These are phyloP conservation scores for Labeo rohita DNA, from an alignment of 2,113 vertebrate species.

Conservation along the genomic window DNA sequence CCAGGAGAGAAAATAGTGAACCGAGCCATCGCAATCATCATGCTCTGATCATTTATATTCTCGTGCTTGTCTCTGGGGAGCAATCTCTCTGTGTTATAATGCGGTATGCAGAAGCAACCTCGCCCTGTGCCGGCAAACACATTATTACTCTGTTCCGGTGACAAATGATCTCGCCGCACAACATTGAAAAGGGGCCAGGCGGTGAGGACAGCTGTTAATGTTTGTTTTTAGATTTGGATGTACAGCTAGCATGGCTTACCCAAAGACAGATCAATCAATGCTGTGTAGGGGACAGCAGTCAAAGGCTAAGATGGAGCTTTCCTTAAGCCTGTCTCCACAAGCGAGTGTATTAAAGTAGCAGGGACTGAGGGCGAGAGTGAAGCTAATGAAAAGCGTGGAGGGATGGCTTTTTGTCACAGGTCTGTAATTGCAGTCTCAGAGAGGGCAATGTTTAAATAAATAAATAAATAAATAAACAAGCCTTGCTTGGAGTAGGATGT, in stretches of 20 bases:
- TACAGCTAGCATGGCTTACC: constrained; percentile 61
- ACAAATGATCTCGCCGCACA: constrained; percentile 67
- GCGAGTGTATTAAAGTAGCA: constrained; percentile 19
- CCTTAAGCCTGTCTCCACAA: constrained; percentile 26
- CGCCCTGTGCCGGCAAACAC: constrained; percentile 62
- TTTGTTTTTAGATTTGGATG: constrained; percentile 72
- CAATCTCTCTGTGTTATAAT: constrained; percentile 56
- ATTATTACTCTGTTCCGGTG: constrained; percentile 71
- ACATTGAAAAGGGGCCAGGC: constrained; percentile 55
- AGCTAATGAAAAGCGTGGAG: constrained; percentile 27
- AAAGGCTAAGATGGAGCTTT: constrained; percentile 43
- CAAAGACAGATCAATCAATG: constrained; percentile 67
- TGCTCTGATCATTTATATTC: constrained; percentile 26
- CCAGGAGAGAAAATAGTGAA: neutral
- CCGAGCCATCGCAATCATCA: neutral
- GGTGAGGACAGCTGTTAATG: constrained; percentile 61
- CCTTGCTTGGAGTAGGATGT: neutral
- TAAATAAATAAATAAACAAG: neutral
- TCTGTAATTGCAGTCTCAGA: constrained; percentile 31
- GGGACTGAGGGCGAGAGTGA: constrained; percentile 11
- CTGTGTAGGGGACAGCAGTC: constrained; percentile 52
- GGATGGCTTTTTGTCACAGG: constrained; percentile 21
- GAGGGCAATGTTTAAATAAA: neutral
- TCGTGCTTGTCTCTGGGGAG: constrained; percentile 17
- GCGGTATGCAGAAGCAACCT: constrained; percentile 67